These are phyloP conservation scores for Zapornia atra DNA, from an alignment of 2,113 vertebrate species.

Conservation along the genomic window DNA sequence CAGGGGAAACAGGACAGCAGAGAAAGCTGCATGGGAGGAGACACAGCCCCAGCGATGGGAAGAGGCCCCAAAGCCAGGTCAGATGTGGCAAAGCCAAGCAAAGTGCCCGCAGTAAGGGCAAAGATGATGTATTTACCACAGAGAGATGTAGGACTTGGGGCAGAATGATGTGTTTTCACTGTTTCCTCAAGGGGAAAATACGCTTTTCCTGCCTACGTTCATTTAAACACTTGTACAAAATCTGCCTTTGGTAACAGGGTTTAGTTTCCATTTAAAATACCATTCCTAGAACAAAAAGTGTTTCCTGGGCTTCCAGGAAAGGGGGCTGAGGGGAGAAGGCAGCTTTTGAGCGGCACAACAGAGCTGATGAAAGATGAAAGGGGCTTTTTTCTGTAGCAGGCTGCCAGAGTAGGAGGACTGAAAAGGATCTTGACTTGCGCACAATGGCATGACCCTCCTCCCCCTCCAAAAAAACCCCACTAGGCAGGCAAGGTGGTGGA, in stretches of 20 bases:
- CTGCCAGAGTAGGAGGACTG: background rate
- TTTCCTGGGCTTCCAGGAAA: background rate
- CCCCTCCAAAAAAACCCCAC: background rate
- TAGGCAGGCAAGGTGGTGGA: background rate
- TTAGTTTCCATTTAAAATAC: background rate
- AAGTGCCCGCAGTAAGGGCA: rapidly evolving
- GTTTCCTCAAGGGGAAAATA: background rate
- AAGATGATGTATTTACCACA: background rate
- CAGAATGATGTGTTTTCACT: background rate
- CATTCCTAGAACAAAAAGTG: background rate
- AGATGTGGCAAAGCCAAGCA: background rate
- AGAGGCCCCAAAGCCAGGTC: background rate
- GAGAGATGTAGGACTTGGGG: background rate
- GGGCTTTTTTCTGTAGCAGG: background rate
- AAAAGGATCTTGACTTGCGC: background rate
- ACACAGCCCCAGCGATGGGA: rapidly evolving
- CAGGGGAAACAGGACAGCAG: background rate
- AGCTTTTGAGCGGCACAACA: background rate
- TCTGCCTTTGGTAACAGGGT: background rate
- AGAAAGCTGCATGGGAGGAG: background rate
- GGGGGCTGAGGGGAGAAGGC: background rate
- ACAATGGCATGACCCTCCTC: background rate
- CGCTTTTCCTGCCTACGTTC: background rate
- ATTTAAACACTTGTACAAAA: background rate
- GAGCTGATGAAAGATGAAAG: background rate